These are phyloP conservation scores for Bergia sp. DNA, from an alignment of 92 coral and sea anemone genomes.

Conservation along the genomic window DNA sequence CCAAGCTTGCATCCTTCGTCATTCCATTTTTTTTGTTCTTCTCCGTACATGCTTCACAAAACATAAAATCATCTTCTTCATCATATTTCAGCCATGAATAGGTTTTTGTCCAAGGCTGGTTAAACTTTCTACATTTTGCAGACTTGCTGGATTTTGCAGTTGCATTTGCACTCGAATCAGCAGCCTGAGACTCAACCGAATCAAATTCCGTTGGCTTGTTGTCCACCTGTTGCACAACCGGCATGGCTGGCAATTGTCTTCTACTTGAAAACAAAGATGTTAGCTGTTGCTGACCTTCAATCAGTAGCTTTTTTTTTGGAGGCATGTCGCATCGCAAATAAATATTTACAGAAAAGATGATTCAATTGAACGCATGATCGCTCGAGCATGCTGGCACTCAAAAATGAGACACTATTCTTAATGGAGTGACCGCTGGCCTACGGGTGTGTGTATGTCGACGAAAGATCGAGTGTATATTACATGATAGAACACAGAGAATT, in stretches of 20 bases:
- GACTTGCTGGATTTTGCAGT: slow-evolving; percentile 16
- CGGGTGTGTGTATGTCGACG: background rate
- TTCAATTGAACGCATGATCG: background rate
- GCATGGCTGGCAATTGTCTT: too few species aligned
- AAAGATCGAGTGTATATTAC: background rate
- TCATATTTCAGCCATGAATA: too few species aligned
- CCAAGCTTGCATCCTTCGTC: too few species aligned
- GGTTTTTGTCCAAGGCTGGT: too few species aligned
- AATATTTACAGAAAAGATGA: background rate
- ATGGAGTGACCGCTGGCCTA: too few species aligned
- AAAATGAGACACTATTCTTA: background rate
- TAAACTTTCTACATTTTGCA: slow-evolving; percentile 13
- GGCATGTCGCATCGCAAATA: too few species aligned
- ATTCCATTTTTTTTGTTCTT: background rate
- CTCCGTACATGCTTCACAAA: slow-evolving; percentile 7
- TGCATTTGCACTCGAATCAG: background rate
- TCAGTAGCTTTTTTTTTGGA: too few species aligned
- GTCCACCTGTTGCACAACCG: too few species aligned
- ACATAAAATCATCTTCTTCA: background rate
- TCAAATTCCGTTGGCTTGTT: too few species aligned
- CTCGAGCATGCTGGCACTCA: background rate
- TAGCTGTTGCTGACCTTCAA: too few species aligned
- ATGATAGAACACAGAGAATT: background rate
- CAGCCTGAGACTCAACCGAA: too few species aligned
- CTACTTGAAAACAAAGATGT: too few species aligned